These are phyloP conservation scores for Drosophila kokeensis DNA, from an alignment of 2,888 invertebrate species.

Conservation along the genomic window DNA sequence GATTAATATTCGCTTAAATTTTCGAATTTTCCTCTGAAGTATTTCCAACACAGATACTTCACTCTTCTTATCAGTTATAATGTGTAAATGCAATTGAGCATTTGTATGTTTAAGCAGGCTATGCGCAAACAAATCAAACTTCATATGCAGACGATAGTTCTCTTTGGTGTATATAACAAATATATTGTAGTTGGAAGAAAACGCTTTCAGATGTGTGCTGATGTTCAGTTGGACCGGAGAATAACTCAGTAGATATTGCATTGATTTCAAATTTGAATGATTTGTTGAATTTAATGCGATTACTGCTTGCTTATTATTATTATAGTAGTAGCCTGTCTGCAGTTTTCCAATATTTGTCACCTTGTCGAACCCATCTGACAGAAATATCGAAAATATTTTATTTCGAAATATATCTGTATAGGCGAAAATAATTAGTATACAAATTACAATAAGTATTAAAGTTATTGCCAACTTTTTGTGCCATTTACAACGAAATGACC, in stretches of 20 bases:
- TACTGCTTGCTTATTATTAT: conserved; percentile 32
- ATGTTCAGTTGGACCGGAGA: conserved; percentile 55
- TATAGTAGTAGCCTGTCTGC: conserved; percentile 38
- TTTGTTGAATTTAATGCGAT: conserved; percentile 16
- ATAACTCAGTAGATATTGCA: conserved; percentile 66
- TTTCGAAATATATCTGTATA: conserved; percentile 79
- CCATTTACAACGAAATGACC: conserved; percentile 71
- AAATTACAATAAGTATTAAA: conserved; percentile 76
- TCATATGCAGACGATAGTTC: conserved; percentile 83
- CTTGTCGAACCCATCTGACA: conserved; percentile 55
- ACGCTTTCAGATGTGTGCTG: conserved; percentile 32
- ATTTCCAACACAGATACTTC: conserved; percentile 86
- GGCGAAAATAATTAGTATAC: conserved; percentile 82
- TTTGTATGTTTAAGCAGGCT: conserved; percentile 82
- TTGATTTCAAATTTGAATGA: conserved; percentile 48
- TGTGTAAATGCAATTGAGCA: conserved; percentile 87
- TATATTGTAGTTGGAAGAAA: conserved; percentile 82
- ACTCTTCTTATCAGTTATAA: conserved; percentile 88
- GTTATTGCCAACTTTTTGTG: conserved; percentile 81
- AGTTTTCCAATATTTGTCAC: conserved; percentile 43
- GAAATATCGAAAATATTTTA: conserved; percentile 72
- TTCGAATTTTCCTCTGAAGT: conserved; percentile 83
- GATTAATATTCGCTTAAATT: conserved; percentile 85
- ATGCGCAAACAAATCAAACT: conserved; percentile 83
- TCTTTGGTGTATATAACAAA: conserved; percentile 84